phyloP scores from a whole-genome alignment of 1,140 invertebrate species.

The Caerostris extrusa region DNA sequence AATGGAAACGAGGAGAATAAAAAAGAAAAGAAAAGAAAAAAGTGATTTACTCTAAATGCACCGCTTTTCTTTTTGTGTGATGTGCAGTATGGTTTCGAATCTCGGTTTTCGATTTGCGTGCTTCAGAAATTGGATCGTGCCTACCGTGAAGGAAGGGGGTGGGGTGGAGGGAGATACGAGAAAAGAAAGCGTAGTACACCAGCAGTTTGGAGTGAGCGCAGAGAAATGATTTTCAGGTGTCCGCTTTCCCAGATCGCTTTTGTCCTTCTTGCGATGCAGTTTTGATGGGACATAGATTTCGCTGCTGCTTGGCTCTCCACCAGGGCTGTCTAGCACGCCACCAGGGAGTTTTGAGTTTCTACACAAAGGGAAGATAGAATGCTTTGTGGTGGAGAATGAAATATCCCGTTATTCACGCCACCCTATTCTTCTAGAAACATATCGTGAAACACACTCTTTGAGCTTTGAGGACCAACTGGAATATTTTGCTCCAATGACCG shows the following conservation, averaged over 20 bases:
- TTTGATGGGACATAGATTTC: neutral
- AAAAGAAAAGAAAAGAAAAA: neutral
- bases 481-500: no score
- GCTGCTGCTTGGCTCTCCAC: neutral
- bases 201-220: neutral
- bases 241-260: neutral
- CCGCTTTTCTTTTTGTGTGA: neutral
- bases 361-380: no score
- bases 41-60: neutral
- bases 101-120: slow-evolving; percentile 4
- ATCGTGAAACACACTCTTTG: no score
- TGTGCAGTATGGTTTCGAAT: neutral
- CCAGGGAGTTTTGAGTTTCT: neutral
- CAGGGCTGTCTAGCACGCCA: neutral
- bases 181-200: neutral
- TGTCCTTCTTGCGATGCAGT: neutral
- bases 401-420: no score
- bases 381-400: no score
- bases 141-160: neutral
- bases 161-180: neutral
- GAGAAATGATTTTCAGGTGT: neutral
- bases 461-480: no score
- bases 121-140: slow-evolving; percentile 40
- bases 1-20: neutral
- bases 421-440: no score